These are phyloP conservation scores for Philopedon plagiatum DNA, from an alignment of 2,888 invertebrate species.

Conservation along the genomic window DNA sequence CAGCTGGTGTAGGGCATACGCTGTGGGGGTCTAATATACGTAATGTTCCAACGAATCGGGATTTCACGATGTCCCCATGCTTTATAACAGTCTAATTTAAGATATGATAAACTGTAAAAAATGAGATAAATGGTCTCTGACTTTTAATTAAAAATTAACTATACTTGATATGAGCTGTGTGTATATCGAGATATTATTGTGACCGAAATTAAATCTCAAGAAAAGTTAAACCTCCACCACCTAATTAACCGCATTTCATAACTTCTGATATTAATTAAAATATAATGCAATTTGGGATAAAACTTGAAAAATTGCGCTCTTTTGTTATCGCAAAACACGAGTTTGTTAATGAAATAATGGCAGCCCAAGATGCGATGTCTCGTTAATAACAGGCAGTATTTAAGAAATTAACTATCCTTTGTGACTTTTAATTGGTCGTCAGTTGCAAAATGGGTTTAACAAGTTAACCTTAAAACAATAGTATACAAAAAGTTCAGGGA, in stretches of 20 bases:
- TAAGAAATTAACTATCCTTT: constrained; percentile 3
- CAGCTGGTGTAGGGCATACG: no score
- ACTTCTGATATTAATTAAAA: not conserved
- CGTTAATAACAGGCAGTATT: not conserved
- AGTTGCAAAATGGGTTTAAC: constrained; percentile 10
- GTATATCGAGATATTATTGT: no score
- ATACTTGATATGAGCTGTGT: no score
- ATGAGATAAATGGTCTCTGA: no score
- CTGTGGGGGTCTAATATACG: no score
- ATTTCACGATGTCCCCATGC: no score
- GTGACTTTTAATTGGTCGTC: constrained; percentile 2
- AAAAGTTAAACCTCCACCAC: no score
- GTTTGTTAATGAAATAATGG: not conserved
- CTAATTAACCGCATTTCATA: not conserved
- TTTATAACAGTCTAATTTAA: no score
- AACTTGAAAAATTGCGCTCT: not conserved
- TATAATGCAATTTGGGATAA: not conserved
- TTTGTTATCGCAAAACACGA: not conserved
- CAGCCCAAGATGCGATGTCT: not conserved
- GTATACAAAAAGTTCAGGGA: constrained; percentile 1
- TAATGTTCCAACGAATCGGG: no score
- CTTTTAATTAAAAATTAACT: no score
- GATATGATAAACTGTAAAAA: no score
- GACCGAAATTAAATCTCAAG: no score
- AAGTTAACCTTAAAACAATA: constrained; percentile 10